Evolutionary conservation across 2,797 vertebrate species (phyloP).

Genomic region (Loris lydekkerianus): DNA sequence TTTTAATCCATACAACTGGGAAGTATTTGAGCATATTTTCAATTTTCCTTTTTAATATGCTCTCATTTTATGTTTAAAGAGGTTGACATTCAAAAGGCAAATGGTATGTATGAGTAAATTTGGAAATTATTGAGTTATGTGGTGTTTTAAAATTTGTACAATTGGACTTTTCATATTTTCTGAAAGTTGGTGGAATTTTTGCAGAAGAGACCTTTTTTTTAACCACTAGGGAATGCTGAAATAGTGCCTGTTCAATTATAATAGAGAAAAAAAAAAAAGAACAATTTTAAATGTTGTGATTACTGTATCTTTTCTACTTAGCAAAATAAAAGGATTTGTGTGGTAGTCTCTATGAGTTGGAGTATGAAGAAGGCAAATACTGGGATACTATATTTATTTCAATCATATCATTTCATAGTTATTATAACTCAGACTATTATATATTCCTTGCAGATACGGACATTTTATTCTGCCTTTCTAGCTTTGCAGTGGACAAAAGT

Average conservation of each 20-base stretch:
- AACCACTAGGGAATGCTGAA: conserved; percentile 49
- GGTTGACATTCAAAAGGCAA: background rate
- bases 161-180: background rate
- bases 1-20: background rate
- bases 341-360: background rate
- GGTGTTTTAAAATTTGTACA: background rate
- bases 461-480: background rate
- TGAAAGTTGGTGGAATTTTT: conserved; percentile 44
- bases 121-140: background rate
- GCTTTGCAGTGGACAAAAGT: background rate
- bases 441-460: background rate
- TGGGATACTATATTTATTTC: background rate
- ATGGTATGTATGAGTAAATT: background rate
- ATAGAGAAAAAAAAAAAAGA: background rate
- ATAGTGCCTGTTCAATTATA: conserved; percentile 16
- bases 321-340: background rate
- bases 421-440: background rate
- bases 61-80: background rate
- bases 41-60: background rate
- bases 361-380: background rate
- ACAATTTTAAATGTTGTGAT: background rate
- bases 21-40: conserved; percentile 14
- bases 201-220: conserved; percentile 15
- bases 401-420: background rate
- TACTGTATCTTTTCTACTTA: background rate